Base-by-base conservation (phyloP, 2,113 vertebrate species). In the Glareola pratincola region DNA sequence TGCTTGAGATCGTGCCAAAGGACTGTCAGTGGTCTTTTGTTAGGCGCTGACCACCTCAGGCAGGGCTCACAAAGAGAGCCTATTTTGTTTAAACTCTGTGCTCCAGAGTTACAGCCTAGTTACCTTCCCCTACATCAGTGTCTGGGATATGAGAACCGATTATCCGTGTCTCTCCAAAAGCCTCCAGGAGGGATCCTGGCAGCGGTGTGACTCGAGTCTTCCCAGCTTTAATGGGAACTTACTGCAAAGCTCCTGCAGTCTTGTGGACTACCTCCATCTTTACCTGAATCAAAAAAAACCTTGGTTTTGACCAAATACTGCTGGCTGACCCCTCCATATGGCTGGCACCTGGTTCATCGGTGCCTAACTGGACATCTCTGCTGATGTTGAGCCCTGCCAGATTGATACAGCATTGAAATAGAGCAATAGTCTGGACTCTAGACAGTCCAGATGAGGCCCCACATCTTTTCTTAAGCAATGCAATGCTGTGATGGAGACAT, bases 21-120 rank as follows among this genome's bases (percentile, higher is more conserved):
- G 93, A 59, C 82, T 97, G 96, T 92, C 96, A 95, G 95, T 89
- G 88, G 81, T 85, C 95, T 94, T 96, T 98, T 97, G 97, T 97
- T 91, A 89, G 84, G 87, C 3, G 5, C 90, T 94, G 92, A 84
- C 95, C 95, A 96, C 95, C 94, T 96, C 91, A 85, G 85, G 85
- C 92, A 80, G 88, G 76, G 57, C 82, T 94, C 84, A 95, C 88
- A 96, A 96, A 92, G 41, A 80, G 8, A 77, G 85, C 71, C 83
- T 86, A 74, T 96, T 97, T 97, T 95, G 56, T 93, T 96, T 91
- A 92, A 95, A 92, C 51, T 92, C 56, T 73, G 43, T 76, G 41
- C 91, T 96, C 60, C 69, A 62, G 64, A 63, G 63, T 63, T 90
- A 29, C 75, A 87, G 90, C 91, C 91, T 91, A 94, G 81, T 43